phyloP scores from a whole-genome alignment of 2,888 invertebrate species.

The Harmothoe impar region DNA sequence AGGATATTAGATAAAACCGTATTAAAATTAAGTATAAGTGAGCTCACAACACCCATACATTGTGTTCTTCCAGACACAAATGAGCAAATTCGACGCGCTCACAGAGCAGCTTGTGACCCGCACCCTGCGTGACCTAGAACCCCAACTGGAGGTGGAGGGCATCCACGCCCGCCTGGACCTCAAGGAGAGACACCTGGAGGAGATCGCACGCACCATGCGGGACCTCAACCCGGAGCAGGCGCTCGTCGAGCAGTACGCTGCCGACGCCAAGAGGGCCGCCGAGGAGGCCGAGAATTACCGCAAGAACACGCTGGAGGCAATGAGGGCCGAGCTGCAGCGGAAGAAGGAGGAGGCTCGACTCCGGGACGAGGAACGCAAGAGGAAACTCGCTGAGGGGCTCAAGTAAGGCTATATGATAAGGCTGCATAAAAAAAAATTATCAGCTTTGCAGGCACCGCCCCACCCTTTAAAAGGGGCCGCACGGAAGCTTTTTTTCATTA shows the following conservation, averaged over 20 bases:
- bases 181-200: slow-evolving; percentile 79
- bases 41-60: no score
- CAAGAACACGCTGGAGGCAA: slow-evolving; percentile 74
- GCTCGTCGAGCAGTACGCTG: slow-evolving; percentile 76
- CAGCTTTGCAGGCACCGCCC: no score
- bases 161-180: slow-evolving; percentile 77
- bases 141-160: slow-evolving; percentile 76
- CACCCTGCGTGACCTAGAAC: slow-evolving; percentile 75
- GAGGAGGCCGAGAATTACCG: slow-evolving; percentile 74
- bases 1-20: no score
- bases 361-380: slow-evolving; percentile 76
- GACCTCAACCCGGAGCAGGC: slow-evolving; percentile 75
- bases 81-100: slow-evolving; percentile 79
- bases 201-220: slow-evolving; percentile 79
- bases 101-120: slow-evolving; percentile 75
- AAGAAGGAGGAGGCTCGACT: slow-evolving; percentile 74
- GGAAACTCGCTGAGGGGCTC: slow-evolving; percentile 74
- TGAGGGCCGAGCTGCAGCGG: slow-evolving; percentile 77
- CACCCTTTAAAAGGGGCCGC: no score
- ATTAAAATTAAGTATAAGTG: no score
- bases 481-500: no score
- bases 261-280: slow-evolving; percentile 74
- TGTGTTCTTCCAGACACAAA: slow-evolving; percentile 71
- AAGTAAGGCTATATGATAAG: no score
- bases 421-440: no score